Base-by-base conservation (phyloP, 23 tunicate species). In the Styela plicata region DNA sequence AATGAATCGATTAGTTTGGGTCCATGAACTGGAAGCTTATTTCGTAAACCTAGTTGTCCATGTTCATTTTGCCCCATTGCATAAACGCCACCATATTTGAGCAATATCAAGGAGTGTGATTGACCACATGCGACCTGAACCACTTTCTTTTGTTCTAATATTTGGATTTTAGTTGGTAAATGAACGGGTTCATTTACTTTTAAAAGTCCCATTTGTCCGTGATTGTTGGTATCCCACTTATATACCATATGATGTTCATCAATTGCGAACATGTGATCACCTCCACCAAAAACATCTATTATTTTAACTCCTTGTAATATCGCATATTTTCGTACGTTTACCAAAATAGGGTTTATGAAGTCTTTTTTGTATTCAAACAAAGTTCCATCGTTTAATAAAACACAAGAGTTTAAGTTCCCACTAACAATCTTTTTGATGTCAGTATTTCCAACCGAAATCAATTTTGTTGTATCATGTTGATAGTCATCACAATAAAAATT, bases 11-110 rank as follows among this genome's bases (percentile, higher is more conserved):
- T 63, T 52, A 24, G 62, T 0, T 20, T 74, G 2, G 74, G 24
- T 30, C 69, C 86, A 35, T 37, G 32, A 32, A 23, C 53, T 22
- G 44, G 44, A 22, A 20, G 23, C 28, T 66, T 73, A 31, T 23
- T 27, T 17, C 88, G 92, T 30, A 74, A 26, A 44, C 97, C 97
- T 30, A 92, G 86, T 69, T 92, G 97, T n/a, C 97, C 97, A 80
- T 66, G 87, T 7, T 69, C 57, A 80, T 92, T 92, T 63, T 70
- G 69, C 3, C 97, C 97, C 62, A 83, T 71, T 3, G 92, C 62
- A 80, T 78, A 83, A 23, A 92, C 69, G 2, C 52, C 57, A 19
- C 97, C 97, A 88, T 84, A 68, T 33, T 52, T 64, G 63, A 69
- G 63, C 52, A 92, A 61, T 83, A 92, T 83, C 69, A 92, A 74